Evolutionary conservation across 2,113 vertebrate species (phyloP).

Genomic region (Pomatostomus ruficeps): DNA sequence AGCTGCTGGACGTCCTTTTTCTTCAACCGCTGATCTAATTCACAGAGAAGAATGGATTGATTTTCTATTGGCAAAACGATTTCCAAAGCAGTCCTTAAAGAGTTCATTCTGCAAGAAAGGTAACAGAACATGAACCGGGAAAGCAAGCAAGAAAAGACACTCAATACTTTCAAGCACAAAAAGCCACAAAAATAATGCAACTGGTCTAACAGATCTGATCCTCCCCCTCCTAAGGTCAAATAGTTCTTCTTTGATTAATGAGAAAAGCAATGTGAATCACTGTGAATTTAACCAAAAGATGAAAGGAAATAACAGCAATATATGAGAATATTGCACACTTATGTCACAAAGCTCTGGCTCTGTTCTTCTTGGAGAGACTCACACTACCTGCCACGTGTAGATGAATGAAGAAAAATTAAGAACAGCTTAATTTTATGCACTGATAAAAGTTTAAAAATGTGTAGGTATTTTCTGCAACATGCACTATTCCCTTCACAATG

Average conservation of each 20-base stretch:
- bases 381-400: not conserved
- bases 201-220: not conserved
- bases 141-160: not conserved
- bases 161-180: not conserved
- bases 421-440: not conserved
- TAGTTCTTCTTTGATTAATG: not conserved
- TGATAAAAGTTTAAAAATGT: not conserved
- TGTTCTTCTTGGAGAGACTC: not conserved
- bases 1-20: conserved; percentile 74
- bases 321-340: not conserved
- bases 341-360: not conserved
- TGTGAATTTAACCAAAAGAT: not conserved
- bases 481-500: not conserved
- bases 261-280: not conserved
- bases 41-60: conserved; percentile 71
- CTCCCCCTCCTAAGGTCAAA: not conserved
- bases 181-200: not conserved
- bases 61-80: conserved; percentile 80
- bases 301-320: not conserved
- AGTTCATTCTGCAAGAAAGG: conserved; percentile 71
- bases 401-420: not conserved
- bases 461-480: not conserved
- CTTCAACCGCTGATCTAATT: conserved; percentile 71
- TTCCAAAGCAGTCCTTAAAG: conserved; percentile 76
- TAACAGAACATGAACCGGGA: not conserved